phyloP scores from a whole-genome alignment of 2,888 invertebrate genomes.

The Diplolepis rosae region DNA sequence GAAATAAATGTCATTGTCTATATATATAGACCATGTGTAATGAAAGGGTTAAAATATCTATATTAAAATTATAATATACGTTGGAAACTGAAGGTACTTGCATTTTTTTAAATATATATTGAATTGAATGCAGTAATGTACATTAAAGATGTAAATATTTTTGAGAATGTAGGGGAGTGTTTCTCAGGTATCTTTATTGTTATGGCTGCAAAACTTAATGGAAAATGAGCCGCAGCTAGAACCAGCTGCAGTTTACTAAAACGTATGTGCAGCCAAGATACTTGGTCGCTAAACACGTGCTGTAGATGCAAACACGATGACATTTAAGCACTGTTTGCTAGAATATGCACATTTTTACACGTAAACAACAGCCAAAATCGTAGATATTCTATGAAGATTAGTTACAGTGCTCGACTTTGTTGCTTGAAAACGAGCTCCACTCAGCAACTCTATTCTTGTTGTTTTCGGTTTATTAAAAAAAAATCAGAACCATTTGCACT shows the following conservation, averaged over 20 bases:
- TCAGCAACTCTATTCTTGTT: neutral
- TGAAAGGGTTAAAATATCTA: too few relatives aligned
- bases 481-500: too few relatives aligned
- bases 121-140: too few relatives aligned
- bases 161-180: too few relatives aligned
- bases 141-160: too few relatives aligned
- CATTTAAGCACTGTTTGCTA: neutral
- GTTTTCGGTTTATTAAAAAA: neutral
- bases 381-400: neutral
- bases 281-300: neutral
- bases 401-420: neutral
- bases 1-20: too few relatives aligned
- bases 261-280: neutral
- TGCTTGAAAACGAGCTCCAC: neutral
- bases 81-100: too few relatives aligned
- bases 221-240: neutral
- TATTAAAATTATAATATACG: too few relatives aligned
- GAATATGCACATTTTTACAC: neutral
- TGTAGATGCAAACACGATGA: neutral
- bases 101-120: too few relatives aligned
- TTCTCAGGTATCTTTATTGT: neutral
- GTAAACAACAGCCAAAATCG: neutral
- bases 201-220: neutral
- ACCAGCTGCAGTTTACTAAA: neutral
- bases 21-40: too few relatives aligned